Evolutionary conservation across 2,888 invertebrate species (phyloP), one percentile per base, ranked within the genome.

Genomic region (Apamea sordens): DNA sequence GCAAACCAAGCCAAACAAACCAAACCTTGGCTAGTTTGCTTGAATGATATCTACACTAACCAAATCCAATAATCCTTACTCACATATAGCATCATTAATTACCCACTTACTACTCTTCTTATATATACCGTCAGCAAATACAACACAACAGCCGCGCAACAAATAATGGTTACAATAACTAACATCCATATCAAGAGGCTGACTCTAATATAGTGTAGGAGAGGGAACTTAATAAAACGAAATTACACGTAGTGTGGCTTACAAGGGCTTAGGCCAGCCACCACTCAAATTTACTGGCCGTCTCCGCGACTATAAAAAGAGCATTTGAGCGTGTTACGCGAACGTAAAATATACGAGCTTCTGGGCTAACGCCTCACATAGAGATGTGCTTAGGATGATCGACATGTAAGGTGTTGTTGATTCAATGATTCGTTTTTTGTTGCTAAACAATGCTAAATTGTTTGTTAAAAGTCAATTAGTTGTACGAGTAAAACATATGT

Each of bases 231-330:
- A 94, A 95, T 95, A 95, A 94, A 95, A 94, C 91, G 92, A 92
- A 94, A 95, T 95, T 92, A 93, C 94, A 86, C 91, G 88, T 90
- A 85, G 86, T 86, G 86, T 82, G 83, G 92, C 93, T 93, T 89
- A 92, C 88, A 80, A 86, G 84, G 88, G 92, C 93, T 94, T 90
- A 93, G 90, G 89, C 83, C 90, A 89, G 91, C 91, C 87, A 91
- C 91, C 93, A 93, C 93, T 94, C 92, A 93, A 94, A 94, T 95
- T 95, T 93, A 94, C 93, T 91, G 91, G 93, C 89, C 92, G 92
- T 92, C 93, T 94, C 91, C 85, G 85, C 85, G 91, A 89, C 94
- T 92, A 94, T 95, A 94, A 95, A 94, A 94, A 92, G 91, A 91
- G 89, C 92, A 89, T 94, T 93, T 89, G 89, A 90, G 89, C 90